A percentile compares a stretch with the other conserved stretches of the same genome.
Evolutionary conservation across 2,113 vertebrate species (phyloP).

Genomic region (Noturus placidus): DNA sequence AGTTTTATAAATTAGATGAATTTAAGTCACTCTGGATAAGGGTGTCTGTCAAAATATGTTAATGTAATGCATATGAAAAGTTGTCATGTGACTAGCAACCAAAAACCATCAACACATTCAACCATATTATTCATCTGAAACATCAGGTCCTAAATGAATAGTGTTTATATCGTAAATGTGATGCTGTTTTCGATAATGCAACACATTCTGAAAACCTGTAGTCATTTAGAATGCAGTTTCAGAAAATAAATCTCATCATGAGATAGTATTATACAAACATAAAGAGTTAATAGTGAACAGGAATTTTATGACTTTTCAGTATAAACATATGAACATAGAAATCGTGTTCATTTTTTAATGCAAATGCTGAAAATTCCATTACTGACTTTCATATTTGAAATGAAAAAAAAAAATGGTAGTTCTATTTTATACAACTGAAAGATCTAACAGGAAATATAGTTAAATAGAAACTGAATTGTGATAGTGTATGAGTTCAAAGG

Average conservation of each 20-base stretch:
- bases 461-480: slow-evolving; percentile 8
- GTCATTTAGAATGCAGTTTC: background rate
- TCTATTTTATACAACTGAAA: background rate
- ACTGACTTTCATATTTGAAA: background rate
- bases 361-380: background rate
- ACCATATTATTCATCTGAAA: background rate
- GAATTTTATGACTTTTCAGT: background rate
- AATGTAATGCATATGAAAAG: too few species aligned
- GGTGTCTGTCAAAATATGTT: too few species aligned
- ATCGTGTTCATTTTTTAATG: background rate
- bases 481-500: slow-evolving; percentile 16
- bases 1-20: too few species aligned
- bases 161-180: background rate
- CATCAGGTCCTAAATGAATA: slow-evolving; percentile 23
- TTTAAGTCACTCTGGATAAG: too few species aligned
- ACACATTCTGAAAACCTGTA: background rate
- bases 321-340: background rate
- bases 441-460: slow-evolving; percentile 17
- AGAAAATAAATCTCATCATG: background rate
- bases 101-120: background rate
- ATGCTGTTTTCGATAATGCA: background rate
- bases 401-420: background rate
- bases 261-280: background rate
- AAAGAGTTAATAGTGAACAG: background rate
- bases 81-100: background rate